phyloP scores from a whole-genome alignment of 2,797 vertebrate genomes.

The Buphagus erythrorhynchus region DNA sequence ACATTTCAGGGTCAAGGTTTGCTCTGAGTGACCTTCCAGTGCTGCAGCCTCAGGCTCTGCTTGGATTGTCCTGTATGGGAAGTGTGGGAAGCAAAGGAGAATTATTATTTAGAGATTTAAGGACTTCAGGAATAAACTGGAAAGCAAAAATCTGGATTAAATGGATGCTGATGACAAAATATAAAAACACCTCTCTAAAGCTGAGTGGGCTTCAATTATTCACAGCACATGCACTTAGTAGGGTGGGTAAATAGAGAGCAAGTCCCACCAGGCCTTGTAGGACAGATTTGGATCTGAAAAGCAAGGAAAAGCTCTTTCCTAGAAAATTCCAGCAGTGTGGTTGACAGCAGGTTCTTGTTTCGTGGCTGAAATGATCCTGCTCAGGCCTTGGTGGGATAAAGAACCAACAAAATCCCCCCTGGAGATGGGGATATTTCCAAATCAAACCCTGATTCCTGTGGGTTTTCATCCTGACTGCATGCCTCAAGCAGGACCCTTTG shows the following conservation, averaged over 20 bases:
- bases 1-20: not conserved
- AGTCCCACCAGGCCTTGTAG: not conserved
- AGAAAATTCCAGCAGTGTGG: not conserved
- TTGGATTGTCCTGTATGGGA: not conserved
- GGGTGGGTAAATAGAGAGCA: not conserved
- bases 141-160: not conserved
- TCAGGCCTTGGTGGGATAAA: not conserved
- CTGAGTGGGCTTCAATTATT: not conserved
- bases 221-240: not conserved
- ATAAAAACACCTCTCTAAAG: not conserved
- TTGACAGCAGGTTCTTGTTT: not conserved
- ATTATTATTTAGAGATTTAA: not conserved
- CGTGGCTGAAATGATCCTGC: not conserved
- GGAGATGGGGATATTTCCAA: not conserved
- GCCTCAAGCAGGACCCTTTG: conserved; percentile 52
- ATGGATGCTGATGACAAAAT: not conserved
- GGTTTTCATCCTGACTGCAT: not conserved
- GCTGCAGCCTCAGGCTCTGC: not conserved
- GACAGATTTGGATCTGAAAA: not conserved
- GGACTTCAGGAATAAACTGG: not conserved
- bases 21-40: not conserved
- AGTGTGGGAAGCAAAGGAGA: not conserved
- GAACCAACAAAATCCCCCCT: not conserved
- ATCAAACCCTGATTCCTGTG: not conserved
- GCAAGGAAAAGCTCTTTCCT: not conserved